Base-by-base conservation (phyloP, 2,797 vertebrate genomes). In the Scyliorhinus canicula region DNA sequence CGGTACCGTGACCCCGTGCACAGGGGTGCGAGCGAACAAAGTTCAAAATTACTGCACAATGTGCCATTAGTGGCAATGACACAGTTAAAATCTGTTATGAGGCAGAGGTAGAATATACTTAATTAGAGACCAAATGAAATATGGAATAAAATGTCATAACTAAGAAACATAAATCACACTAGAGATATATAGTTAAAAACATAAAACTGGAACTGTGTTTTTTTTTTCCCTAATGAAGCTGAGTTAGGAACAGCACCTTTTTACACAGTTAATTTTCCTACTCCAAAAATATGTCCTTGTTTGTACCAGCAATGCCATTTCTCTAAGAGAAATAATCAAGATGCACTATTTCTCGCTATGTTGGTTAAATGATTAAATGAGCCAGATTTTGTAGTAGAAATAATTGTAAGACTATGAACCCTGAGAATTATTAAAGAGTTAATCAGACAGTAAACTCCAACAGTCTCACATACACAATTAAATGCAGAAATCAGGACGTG, bases 211-310 rank as follows among this genome's bases (percentile, higher is more conserved):
- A 90, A 90, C 86, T 63, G 55, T 60, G 55, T 60, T 12, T 35
- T 8, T 90, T 90, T n/a, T 90, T 40, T n/a, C n/a, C n/a, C 55
- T 63, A 60, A 60, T 60, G 35, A 90, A 40, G 55, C 55, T 16
- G n/a, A n/a, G 86, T 63, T 90, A 90, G 55, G 55, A 90, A 79
- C n/a, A 40, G 71, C 28, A 67, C 24, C 47, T 28, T 31, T 86
- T 84, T 55, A 31, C 84, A 52, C 26, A 86, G 28, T 26, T 86
- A 55, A 86, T 86, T 52, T 60, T 5, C 57, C n/a, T 24, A 14
- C 86, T 90, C 86, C 55, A n/a, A 90, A 90, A 60, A 90, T 40
- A 90, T n/a, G 86, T 90, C 11, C 26, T 55, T 86, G 28, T 28
- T 9, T 8, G 1, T 31, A 55, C 26, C 47, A 86, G 55, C 50